These are phyloP conservation scores for Helicoverpa assulta DNA, from an alignment of 2,888 invertebrate genomes.

Conservation along the genomic window DNA sequence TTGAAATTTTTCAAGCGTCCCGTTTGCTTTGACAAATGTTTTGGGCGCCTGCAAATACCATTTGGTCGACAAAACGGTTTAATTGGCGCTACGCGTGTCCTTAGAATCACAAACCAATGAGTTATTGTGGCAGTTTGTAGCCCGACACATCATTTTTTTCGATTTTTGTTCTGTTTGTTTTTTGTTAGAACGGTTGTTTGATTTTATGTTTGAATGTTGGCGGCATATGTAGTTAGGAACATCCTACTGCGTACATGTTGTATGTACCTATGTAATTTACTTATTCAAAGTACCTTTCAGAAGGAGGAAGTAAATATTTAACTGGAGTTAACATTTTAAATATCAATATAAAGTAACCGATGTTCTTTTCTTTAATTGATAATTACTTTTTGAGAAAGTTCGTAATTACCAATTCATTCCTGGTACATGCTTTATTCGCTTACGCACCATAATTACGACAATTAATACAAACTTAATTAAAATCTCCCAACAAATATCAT, in stretches of 20 bases:
- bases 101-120: slow-evolving; percentile 62
- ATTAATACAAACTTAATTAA: slow-evolving; percentile 6
- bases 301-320: too few relatives aligned
- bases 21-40: slow-evolving; percentile 81
- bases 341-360: too few relatives aligned
- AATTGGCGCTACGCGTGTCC: slow-evolving; percentile 70
- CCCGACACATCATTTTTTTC: slow-evolving; percentile 28
- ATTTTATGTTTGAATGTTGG: not conserved
- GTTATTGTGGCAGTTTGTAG: slow-evolving; percentile 45
- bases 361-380: too few relatives aligned
- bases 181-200: slow-evolving; percentile 15
- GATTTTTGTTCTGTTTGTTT: slow-evolving; percentile 15
- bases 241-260: too few relatives aligned
- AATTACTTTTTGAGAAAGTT: too few relatives aligned
- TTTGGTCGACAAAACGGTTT: slow-evolving; percentile 67
- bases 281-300: too few relatives aligned
- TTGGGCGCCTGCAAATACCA: slow-evolving; percentile 62
- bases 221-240: too few relatives aligned
- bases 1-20: slow-evolving; percentile 82
- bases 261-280: too few relatives aligned
- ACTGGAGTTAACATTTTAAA: too few relatives aligned
- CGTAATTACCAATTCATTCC: too few relatives aligned
- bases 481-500: not conserved
- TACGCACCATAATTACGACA: not conserved
- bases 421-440: not conserved